A percentile compares a stretch with the other conserved stretches of the same genome.
Conservation (phyloP, 2,113 vertebrate genomes). For the Epinephelus moara region DNA sequence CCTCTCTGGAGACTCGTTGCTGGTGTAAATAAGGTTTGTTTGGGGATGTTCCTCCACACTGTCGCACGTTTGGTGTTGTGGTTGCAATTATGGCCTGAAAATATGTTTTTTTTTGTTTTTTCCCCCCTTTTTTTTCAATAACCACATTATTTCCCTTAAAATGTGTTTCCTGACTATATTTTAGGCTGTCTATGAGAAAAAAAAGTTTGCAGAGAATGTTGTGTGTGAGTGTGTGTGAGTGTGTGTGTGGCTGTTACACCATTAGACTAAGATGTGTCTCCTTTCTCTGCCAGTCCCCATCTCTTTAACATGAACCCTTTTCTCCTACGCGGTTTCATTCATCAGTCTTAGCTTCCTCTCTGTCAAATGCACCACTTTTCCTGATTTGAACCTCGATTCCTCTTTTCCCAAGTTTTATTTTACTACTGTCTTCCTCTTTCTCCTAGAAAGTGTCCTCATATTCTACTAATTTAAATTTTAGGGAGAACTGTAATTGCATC, state of each 20-base stretch:
- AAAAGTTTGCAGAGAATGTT: background rate
- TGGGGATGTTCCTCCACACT: slow-evolving; percentile 27
- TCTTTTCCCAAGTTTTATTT: background rate
- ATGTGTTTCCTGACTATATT: slow-evolving; percentile 13
- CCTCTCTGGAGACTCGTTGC: slow-evolving; percentile 41
- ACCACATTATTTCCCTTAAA: slow-evolving; percentile 12
- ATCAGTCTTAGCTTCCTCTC: slow-evolving; percentile 13
- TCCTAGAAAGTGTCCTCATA: background rate
- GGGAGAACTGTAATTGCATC: background rate
- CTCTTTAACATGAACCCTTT: slow-evolving; percentile 7
- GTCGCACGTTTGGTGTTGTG: slow-evolving; percentile 32
- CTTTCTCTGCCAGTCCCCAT: slow-evolving; percentile 5
- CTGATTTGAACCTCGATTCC: background rate
- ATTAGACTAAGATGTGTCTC: slow-evolving; percentile 14
- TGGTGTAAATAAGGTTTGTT: slow-evolving; percentile 65
- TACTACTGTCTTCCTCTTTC: background rate
- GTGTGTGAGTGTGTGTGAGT: background rate
- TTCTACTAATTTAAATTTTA: background rate
- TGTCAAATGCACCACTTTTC: slow-evolving; percentile 1
- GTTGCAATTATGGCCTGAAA: slow-evolving; percentile 40
- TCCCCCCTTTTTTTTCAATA: background rate
- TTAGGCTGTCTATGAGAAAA: background rate
- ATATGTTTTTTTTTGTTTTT: background rate
- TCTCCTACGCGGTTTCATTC: slow-evolving; percentile 2
- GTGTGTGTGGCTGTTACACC: background rate